Evolutionary conservation across 1,140 invertebrate species (phyloP).

Genomic region (Pogonomyrmex barbatus): DNA sequence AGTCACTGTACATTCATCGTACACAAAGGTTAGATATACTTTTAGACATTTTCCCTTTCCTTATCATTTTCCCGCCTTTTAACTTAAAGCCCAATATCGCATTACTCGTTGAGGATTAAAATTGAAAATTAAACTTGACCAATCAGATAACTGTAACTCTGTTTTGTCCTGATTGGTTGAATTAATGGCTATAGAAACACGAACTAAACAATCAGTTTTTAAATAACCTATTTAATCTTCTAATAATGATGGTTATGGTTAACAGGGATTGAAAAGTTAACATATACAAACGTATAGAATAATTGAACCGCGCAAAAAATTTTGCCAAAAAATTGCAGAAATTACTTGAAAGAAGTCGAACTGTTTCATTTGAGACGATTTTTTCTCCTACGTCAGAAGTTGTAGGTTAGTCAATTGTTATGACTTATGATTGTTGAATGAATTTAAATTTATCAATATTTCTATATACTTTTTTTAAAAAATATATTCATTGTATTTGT

Average conservation of each 20-base stretch:
- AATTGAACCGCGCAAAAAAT: not conserved
- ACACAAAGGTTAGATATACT: not conserved
- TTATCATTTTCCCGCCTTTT: not conserved
- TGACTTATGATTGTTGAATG: no score
- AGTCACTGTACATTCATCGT: no score
- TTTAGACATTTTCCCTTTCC: not conserved
- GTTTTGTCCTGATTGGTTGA: not conserved
- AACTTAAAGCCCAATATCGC: not conserved
- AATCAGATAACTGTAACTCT: not conserved
- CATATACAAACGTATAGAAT: not conserved
- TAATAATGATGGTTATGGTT: not conserved
- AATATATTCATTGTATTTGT: not conserved
- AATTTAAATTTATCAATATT: slow-evolving; percentile 17
- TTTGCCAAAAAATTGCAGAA: not conserved
- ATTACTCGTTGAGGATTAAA: not conserved
- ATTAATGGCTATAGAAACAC: not conserved
- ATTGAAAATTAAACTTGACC: not conserved
- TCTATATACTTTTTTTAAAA: not conserved
- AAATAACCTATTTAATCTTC: not conserved
- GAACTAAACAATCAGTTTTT: not conserved
- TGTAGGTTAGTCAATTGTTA: not conserved
- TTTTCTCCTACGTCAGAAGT: not conserved
- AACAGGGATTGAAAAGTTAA: not conserved
- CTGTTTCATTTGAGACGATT: not conserved
- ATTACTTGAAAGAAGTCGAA: not conserved